Evolutionary conservation across 2,888 invertebrate species (phyloP).

Genomic region (Chalcosyrphus nemorum): DNA sequence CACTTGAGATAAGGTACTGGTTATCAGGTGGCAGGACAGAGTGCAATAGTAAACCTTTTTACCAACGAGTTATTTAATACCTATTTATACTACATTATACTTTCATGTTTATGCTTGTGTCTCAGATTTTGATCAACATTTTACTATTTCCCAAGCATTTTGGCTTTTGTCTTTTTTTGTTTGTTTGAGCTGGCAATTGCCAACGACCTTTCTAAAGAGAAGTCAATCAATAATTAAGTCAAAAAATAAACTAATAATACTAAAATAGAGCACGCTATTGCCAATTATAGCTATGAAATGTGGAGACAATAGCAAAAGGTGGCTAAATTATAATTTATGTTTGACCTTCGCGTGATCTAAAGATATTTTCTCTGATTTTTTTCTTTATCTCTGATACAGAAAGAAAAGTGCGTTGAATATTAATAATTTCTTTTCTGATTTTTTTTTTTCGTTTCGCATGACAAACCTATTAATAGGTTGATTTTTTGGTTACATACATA

Average conservation of each 20-base stretch:
- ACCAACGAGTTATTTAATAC: background rate
- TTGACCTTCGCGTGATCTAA: conserved; percentile 34
- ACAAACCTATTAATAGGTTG: background rate
- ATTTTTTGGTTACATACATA: background rate
- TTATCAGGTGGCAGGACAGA: background rate
- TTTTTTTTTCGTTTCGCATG: background rate
- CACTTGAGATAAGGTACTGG: too few relatives aligned
- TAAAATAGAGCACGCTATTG: background rate
- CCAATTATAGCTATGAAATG: background rate
- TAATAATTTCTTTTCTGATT: background rate
- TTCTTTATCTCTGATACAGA: background rate
- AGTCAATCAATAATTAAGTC: background rate
- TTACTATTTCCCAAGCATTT: background rate
- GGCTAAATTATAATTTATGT: background rate
- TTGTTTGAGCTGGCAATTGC: background rate
- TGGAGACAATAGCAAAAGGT: background rate
- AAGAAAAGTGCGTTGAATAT: background rate
- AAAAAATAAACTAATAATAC: background rate
- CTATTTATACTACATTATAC: too few relatives aligned
- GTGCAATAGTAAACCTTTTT: background rate
- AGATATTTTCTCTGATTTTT: background rate
- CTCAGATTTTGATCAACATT: background rate
- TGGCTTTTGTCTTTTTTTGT: background rate
- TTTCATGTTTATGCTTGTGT: too few relatives aligned
- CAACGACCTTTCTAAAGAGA: background rate